A percentile compares a stretch with the other conserved stretches of the same genome.
phyloP scores from a whole-genome alignment of 2,797 vertebrate genomes.

The Lepidocolaptes lacrymiger region DNA sequence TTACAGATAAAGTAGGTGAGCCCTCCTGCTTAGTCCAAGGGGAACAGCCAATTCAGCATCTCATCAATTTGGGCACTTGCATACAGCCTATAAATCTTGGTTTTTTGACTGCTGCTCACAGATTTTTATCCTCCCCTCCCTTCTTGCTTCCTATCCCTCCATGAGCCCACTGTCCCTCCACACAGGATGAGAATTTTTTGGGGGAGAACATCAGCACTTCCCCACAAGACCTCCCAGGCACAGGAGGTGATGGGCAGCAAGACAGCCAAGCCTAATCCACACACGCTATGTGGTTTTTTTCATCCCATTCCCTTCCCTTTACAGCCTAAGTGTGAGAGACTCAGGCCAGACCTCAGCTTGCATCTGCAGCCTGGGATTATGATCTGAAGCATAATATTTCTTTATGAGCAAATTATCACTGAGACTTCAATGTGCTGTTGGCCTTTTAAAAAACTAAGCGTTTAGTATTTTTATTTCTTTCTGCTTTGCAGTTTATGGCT shows the following conservation, averaged over 20 bases:
- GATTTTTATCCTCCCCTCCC: background rate
- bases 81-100: background rate
- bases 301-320: background rate
- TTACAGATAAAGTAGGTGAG: background rate
- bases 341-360: slow-evolving; percentile 8
- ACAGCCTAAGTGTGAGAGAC: background rate
- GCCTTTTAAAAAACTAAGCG: slow-evolving; percentile 54
- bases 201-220: background rate
- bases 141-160: background rate
- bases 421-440: slow-evolving; percentile 30
- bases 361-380: slow-evolving; percentile 7
- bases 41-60: background rate
- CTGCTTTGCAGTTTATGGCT: slow-evolving; percentile 51
- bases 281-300: background rate
- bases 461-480: slow-evolving; percentile 64
- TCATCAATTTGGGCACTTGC: background rate
- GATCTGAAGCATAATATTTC: slow-evolving; percentile 55
- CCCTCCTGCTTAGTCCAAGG: background rate
- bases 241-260: background rate
- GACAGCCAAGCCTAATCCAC: background rate
- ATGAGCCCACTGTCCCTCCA: background rate
- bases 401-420: slow-evolving; percentile 61
- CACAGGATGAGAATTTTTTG: background rate
- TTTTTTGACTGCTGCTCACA: background rate
- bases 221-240: background rate